Evolutionary conservation across 2,113 vertebrate species (phyloP), one percentile per base, ranked within the genome.

Genomic region (Cyanoderma ruficeps): DNA sequence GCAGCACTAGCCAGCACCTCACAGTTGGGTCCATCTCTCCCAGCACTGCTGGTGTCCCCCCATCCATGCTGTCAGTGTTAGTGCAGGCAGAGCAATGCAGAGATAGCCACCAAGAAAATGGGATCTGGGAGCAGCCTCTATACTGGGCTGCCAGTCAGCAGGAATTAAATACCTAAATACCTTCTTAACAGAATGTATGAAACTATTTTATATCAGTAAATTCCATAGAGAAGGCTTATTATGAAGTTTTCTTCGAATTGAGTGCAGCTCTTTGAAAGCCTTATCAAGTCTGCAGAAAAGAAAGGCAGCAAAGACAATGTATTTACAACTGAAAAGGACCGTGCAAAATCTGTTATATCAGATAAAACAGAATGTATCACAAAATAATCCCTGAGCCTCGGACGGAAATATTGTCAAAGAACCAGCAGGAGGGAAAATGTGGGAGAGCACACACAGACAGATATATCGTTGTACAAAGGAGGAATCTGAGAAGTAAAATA

Each of bases 401-500:
- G 61, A 85, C 2, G 6, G 70, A 82, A 93, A 56, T 47, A 52
- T 46, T 61, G 67, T 89, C 85, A 59, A 49, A 72, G 67, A 76
- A 85, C 6, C 84, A 90, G 55, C 82, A 59, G 90, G 84, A 79
- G 75, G 41, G 46, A 63, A 80, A 80, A 95, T 3, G 39, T 50
- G 81, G 30, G 67, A 91, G 78, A 91, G 65, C 42, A 37, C n/a
- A 53, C 52, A 50, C 15, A 75, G 76, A 47, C 61, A 61, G 67
- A 77, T 50, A 23, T 3, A 46, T 87, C 15, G 15, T 82, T 67
- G 90, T 59, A 77, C 59, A 49, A 96, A 44, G 47, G 47, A 93
- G 68, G 78, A 94, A 90, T 93, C 55, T 13, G 70, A 95, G 84
- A 94, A 93, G 78, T 55, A 93, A 90, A 96, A 94, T 80, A 85